Evolutionary conservation across 53 echinoderm and acorn worm genomes (phyloP).

Genomic region (Crossaster papposus): DNA sequence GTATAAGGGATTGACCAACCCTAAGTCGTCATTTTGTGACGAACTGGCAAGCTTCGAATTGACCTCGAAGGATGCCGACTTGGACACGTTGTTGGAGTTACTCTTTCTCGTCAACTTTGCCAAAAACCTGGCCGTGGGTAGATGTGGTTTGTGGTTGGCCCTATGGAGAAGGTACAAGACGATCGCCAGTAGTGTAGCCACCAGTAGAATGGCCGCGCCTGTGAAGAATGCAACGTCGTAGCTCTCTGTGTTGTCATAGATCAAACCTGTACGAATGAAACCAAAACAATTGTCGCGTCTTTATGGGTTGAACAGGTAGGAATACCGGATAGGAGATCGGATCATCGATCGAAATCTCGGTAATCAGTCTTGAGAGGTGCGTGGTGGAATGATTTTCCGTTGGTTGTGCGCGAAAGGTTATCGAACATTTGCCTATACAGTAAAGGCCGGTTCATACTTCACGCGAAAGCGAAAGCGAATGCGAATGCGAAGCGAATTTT

Average conservation of each 20-base stretch:
- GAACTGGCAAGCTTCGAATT: background rate
- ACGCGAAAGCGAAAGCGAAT: too few relatives aligned
- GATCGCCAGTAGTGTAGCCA: background rate
- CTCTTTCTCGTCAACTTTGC: background rate
- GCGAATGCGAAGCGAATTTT: too few relatives aligned
- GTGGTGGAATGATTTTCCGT: too few relatives aligned
- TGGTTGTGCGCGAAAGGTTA: too few relatives aligned
- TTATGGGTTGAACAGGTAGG: too few relatives aligned
- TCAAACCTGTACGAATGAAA: conserved; percentile 22
- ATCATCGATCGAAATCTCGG: too few relatives aligned
- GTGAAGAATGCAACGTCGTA: conserved; percentile 32
- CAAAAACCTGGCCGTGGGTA: conserved; percentile 8
- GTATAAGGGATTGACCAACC: background rate
- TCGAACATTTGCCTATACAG: too few relatives aligned
- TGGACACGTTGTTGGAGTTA: background rate
- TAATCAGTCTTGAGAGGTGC: too few relatives aligned
- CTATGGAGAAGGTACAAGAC: background rate
- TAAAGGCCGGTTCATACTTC: too few relatives aligned
- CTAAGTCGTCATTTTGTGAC: background rate
- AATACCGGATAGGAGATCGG: too few relatives aligned
- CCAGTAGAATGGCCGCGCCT: conserved; percentile 6
- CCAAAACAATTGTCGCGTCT: background rate
- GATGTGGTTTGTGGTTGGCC: background rate
- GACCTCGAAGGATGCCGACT: background rate
- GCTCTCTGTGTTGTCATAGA: conserved; percentile 30